Evolutionary conservation across 2,888 invertebrate genomes (phyloP).

Genomic region (Tiliacea citrago): DNA sequence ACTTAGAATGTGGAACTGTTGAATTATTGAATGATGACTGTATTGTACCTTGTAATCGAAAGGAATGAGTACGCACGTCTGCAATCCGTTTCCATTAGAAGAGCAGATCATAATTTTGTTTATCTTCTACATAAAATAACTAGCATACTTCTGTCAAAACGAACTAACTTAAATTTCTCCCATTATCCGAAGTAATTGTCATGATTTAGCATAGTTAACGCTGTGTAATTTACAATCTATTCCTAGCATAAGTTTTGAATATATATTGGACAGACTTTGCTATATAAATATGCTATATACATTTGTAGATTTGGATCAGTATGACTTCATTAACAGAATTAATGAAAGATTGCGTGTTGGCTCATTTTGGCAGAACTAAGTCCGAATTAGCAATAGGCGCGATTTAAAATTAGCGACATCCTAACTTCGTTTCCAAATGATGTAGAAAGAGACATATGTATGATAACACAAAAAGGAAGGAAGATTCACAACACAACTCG

Average conservation of each 20-base stretch:
- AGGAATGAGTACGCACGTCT: no score
- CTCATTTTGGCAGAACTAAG: not conserved
- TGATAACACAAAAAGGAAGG: no score
- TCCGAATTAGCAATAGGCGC: not conserved
- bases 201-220: not conserved
- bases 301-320: not conserved
- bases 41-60: conserved; percentile 4
- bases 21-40: conserved; percentile 36
- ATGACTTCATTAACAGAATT: not conserved
- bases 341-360: not conserved
- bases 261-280: not conserved
- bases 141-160: not conserved
- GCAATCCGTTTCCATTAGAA: not conserved
- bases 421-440: no score
- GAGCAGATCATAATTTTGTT: not conserved
- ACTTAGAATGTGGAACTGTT: not conserved
- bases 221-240: not conserved
- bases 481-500: no score
- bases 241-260: not conserved
- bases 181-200: not conserved
- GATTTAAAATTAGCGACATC: no score
- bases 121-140: not conserved
- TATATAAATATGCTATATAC: no score
- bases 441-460: no score
- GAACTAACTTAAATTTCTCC: no score